Base-by-base conservation (phyloP, 2,797 vertebrate species). In the Acanthis flammea region DNA sequence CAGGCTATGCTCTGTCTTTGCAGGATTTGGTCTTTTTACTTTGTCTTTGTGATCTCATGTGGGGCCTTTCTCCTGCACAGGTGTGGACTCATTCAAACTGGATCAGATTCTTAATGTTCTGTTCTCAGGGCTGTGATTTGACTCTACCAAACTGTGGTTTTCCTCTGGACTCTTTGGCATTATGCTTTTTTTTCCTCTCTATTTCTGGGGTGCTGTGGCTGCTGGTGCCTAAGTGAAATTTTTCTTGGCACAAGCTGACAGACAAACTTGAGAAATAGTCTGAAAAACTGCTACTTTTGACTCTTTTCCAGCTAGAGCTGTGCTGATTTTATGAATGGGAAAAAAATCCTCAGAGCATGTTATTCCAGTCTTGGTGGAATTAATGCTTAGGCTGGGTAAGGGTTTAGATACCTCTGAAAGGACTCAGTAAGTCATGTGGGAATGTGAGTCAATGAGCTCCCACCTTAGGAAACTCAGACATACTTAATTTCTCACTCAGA, bases 171-270 rank as follows among this genome's bases (percentile, higher is more conserved):
- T 71, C 14, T 42, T 90, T 48, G 17, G 8, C 0, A 0, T 86
- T 58, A 35, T 0, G 2, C 51, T 37, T 50, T 90, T 58, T 39
- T 67, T 17, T 6, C 13, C 4, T 35, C 24, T 54, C 11, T 86
- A 12, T 68, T 94, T 57, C 48, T 93, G 30, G 39, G 70, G 50
- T 63, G 28, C 76, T 74, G 37, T 60, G 57, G 28, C 79, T 91
- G 79, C 55, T 80, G 42, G 62, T 68, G 50, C 86, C 13, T 17
- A 67, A 94, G 54, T 77, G 66, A 80, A 82, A 30, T 48, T 90
- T 94, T 92, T 91, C 88, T 93, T 96, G 88, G 86, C 88, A 68
- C 39, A 50, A 86, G 35, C 79, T 77, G 83, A 63, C 61, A 80
- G 75, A 70, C 28, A 63, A 83, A 93, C 70, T 45, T 53, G 53